phyloP scores from a whole-genome alignment of 2,797 vertebrate genomes.

The Coregonus ussuriensis region DNA sequence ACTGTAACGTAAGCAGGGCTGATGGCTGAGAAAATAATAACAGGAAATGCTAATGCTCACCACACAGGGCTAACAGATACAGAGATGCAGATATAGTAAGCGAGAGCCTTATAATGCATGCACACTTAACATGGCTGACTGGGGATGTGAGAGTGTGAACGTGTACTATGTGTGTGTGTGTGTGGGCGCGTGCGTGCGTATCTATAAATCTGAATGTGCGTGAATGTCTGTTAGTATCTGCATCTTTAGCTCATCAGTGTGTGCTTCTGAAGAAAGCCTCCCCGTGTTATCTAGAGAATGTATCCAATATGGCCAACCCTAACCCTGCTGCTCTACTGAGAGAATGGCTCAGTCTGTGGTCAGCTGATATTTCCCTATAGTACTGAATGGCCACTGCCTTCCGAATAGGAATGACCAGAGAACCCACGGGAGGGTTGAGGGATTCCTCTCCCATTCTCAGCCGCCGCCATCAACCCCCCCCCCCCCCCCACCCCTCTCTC shows the following conservation, averaged over 20 bases:
- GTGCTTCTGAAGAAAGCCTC: neutral
- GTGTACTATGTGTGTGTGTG: constrained; percentile 37
- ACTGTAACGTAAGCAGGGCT: neutral
- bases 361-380: constrained; percentile 30
- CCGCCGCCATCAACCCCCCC: neutral
- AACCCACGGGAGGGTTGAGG: constrained; percentile 37
- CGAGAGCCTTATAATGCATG: neutral
- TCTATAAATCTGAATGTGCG: constrained; percentile 15
- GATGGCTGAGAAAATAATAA: neutral
- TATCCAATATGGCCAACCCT: neutral
- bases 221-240: constrained; percentile 28
- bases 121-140: constrained; percentile 14
- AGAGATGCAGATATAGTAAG: neutral
- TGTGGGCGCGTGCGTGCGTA: neutral
- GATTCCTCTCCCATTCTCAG: constrained; percentile 38
- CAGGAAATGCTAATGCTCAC: neutral
- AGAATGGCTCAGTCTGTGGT: constrained; percentile 21
- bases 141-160: constrained; percentile 12
- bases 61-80: neutral
- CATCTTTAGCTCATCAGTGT: constrained; percentile 23
- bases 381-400: constrained; percentile 24
- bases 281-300: neutral
- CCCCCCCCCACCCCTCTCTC: constrained; percentile 6
- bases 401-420: constrained; percentile 31
- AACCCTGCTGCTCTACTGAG: neutral